These are phyloP conservation scores for Cydia fagiglandana DNA, from an alignment of 1,140 invertebrate species.

Conservation along the genomic window DNA sequence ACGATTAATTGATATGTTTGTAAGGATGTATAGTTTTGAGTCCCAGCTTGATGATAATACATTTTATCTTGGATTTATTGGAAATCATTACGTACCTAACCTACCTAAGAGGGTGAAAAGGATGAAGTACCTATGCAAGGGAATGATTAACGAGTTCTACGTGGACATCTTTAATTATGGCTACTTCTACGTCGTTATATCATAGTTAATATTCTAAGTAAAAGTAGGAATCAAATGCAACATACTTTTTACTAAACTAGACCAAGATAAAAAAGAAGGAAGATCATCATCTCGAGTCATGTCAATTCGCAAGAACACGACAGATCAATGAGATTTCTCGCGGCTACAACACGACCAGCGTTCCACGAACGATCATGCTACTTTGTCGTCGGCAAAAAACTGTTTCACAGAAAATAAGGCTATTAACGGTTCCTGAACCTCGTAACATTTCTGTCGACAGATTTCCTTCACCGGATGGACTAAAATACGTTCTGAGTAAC, in stretches of 20 bases:
- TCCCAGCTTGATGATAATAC: no score
- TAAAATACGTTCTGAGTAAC: constrained; percentile 29
- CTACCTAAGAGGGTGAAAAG: no score
- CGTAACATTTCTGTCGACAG: constrained; percentile 15
- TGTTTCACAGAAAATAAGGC: constrained; percentile 15
- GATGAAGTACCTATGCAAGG: no score
- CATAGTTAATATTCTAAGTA: neutral
- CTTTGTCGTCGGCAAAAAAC: constrained; percentile 24
- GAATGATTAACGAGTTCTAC: no score
- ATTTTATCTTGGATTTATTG: no score
- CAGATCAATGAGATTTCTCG: constrained; percentile 31
- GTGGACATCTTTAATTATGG: no score
- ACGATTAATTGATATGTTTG: no score
- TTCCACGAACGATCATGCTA: constrained; percentile 15
- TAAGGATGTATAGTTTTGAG: no score
- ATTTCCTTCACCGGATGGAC: constrained; percentile 28
- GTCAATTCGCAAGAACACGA: neutral
- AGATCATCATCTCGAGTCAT: constrained; percentile 10
- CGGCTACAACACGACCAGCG: neutral
- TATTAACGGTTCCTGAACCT: constrained; percentile 22
- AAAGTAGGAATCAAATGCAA: neutral
- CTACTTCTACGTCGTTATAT: no score
- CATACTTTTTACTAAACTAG: neutral
- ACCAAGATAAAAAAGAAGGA: neutral
- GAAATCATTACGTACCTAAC: no score